Evolutionary conservation across 2,113 vertebrate genomes (phyloP), one percentile per base, ranked within the genome.

Genomic region (Philantomba maxwellii): DNA sequence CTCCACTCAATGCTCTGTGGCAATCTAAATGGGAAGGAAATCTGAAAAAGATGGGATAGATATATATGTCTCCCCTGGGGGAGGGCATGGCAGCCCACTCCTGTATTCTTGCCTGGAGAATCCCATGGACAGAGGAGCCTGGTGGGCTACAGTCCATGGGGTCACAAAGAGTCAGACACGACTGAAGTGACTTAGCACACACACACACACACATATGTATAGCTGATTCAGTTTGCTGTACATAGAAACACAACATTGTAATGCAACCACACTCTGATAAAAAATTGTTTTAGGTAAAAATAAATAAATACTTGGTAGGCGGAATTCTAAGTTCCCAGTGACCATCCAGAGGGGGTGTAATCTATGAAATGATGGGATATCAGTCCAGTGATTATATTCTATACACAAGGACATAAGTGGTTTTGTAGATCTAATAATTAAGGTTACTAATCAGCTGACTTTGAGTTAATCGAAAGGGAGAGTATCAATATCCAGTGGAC

Each of bases 91-190:
- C n/a, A 23, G 64, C 64, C n/a, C n/a, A 36, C 64, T 21, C 64
- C 64, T 21, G 64, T 70, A 17, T 36, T 36, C n/a, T 36, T 36
- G n/a, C 9, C 64, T 70, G n/a, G 64, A 70, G n/a, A 70, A 70
- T 23, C 64, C n/a, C 64, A 70, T 21, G 64, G 64, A 36, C n/a
- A 23, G 17, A 70, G n/a, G 64, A n/a, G 19, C 64, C 64, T 70
- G 64, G 64, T 21, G 19, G 64, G n/a, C n/a, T 70, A 3, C 8
- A n/a, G 33, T 19, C 62, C 33, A n/a, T 19, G 16, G 33, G 62
- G 33, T 19, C 2, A 1, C 16, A 10, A 2, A 64, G 62, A 66
- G 60, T 19, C 62, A n/a, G 33, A 64, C 62, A n/a, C 0, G 3
- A n/a, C 62, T 66, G 62, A 64, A 64, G 33, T 5, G 62, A 17